A percentile compares a stretch with the other conserved stretches of the same genome.
Conservation (phyloP, 1,140 invertebrate genomes). For the Diorhabda carinulata region DNA sequence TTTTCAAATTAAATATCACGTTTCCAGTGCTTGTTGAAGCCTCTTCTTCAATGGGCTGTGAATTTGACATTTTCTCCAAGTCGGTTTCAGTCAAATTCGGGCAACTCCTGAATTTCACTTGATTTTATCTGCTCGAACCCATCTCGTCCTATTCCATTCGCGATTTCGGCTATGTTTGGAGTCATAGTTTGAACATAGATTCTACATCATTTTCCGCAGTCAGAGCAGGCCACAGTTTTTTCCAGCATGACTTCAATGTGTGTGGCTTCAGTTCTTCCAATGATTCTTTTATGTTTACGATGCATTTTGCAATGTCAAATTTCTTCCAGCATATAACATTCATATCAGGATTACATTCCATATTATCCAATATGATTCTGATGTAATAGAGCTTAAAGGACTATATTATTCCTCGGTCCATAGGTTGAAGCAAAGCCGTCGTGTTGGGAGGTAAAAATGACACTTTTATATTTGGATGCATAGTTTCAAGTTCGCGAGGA, state of each 20-base stretch:
- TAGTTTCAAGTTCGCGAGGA: no score
- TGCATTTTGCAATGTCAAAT: slow-evolving; percentile 21
- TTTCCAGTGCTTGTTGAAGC: slow-evolving; percentile 29
- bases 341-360: slow-evolving; percentile 21
- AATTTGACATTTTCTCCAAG: slow-evolving; percentile 42
- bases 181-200: slow-evolving; percentile 22
- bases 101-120: slow-evolving; percentile 40
- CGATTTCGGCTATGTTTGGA: slow-evolving; percentile 22
- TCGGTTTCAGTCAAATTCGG: slow-evolving; percentile 40
- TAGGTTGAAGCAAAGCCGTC: slow-evolving; percentile 44
- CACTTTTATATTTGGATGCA: slow-evolving; percentile 27
- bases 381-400: slow-evolving; percentile 45
- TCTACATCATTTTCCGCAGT: slow-evolving; percentile 23
- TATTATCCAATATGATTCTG: slow-evolving; percentile 21
- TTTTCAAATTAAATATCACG: slow-evolving; percentile 13
- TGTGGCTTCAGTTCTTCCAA: slow-evolving; percentile 34
- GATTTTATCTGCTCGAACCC: slow-evolving; percentile 44
- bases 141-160: slow-evolving; percentile 38
- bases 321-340: slow-evolving; percentile 27
- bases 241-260: slow-evolving; percentile 42
- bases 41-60: slow-evolving; percentile 36
- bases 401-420: slow-evolving; percentile 44
- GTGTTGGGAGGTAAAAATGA: slow-evolving; percentile 42
- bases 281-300: slow-evolving; percentile 23
- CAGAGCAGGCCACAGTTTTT: slow-evolving; percentile 35